Percentiles rank a stretch among this genome's conserved stretches.
phyloP scores from a whole-genome alignment of 1,140 invertebrate genomes.

The Sarcophaga bullata region DNA sequence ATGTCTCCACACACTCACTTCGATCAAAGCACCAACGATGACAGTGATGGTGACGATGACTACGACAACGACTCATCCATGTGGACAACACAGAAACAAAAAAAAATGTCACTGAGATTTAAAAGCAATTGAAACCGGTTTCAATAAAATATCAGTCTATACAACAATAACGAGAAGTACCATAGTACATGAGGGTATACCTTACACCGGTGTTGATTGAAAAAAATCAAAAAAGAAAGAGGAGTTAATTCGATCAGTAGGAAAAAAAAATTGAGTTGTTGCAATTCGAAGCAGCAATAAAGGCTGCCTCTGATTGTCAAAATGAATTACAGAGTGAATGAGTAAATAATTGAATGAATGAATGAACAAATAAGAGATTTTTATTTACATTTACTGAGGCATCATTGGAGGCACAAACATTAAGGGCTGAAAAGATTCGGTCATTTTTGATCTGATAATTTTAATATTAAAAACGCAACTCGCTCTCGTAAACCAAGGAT shows the following conservation, averaged over 20 bases:
- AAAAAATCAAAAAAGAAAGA: not conserved
- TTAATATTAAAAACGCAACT: no score
- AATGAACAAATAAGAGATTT: no score
- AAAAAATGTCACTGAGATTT: conserved; percentile 16
- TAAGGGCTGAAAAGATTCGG: no score
- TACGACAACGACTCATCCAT: not conserved
- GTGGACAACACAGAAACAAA: not conserved
- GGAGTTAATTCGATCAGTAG: not conserved
- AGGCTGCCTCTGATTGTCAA: conserved; percentile 34
- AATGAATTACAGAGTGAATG: not conserved
- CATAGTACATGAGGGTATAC: not conserved
- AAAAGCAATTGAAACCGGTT: conserved; percentile 18
- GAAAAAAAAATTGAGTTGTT: not conserved
- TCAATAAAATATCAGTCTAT: not conserved
- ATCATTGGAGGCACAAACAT: not conserved
- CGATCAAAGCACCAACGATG: not conserved
- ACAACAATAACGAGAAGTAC: not conserved
- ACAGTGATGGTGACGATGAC: not conserved
- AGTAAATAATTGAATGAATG: no score
- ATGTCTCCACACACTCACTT: not conserved
- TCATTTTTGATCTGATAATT: no score
- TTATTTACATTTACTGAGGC: no score
- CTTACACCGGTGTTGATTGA: not conserved
- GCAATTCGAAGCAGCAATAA: not conserved
- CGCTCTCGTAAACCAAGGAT: no score